Base-by-base conservation (phyloP, 2,797 vertebrate genomes). In the Astyanax mexicanus region DNA sequence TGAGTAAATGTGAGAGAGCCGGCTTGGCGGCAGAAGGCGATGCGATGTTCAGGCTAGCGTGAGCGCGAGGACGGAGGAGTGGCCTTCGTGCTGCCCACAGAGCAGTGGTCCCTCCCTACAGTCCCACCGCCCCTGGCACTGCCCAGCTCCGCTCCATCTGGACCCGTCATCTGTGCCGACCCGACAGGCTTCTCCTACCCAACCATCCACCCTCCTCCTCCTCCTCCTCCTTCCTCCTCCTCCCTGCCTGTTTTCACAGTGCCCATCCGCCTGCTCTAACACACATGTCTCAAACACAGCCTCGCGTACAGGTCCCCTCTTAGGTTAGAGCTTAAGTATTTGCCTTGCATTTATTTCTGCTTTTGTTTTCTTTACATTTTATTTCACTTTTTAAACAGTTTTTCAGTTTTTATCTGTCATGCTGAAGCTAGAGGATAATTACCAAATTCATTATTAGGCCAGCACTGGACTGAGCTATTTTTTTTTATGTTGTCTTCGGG, bases 101-200 rank as follows among this genome's bases (percentile, higher is more conserved):
- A 74, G 65, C 71, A 47, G 57, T 62, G 60, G 69, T 32, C 72
- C 72, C 67, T 75, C 69, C 74, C 67, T 52, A 68, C 23, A 52
- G 55, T 72, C 70, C 71, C 73, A 57, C 69, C 35, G 72, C 83
- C 75, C 68, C 79, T 77, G 80, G 83, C 79, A 78, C 75, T 77
- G 68, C 75, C 58, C 74, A 73, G 65, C 77, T 73, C 74, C 35
- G 55, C 80, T 85, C 85, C 84, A 83, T 83, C 73, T 83, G 77
- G 77, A 84, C 70, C 79, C 72, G 70, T 75, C 68, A 80, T 82
- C 77, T 84, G 73, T 82, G 78, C 74, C 74, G 80, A 82, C 78
- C 75, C 80, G 78, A 73, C 68, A 64, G 60, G 69, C 79, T 54
- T 11, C 19, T 45, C n/a, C 19, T 21, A 69, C 66, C 47, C 64